These are phyloP conservation scores for Chouioia cunea DNA, from an alignment of 2,888 invertebrate genomes.

Conservation along the genomic window DNA sequence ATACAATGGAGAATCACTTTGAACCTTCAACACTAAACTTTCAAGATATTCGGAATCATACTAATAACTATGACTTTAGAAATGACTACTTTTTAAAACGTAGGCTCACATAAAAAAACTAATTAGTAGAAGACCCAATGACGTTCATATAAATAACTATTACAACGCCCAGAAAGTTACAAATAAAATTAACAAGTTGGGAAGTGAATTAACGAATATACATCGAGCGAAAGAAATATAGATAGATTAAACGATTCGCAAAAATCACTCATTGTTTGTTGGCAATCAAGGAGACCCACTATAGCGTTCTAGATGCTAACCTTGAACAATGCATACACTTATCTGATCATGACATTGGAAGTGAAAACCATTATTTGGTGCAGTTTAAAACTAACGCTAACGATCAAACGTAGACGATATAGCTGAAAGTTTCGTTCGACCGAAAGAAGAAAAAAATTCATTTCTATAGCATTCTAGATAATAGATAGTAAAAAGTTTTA, in stretches of 20 bases:
- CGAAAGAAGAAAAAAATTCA: not conserved
- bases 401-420: conserved; percentile 3
- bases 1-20: too few species aligned
- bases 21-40: too few species aligned
- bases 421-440: conserved; percentile 14
- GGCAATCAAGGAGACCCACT: conserved; percentile 18
- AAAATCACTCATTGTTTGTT: conserved; percentile 14
- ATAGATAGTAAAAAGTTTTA: not conserved
- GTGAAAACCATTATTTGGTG: conserved; percentile 33
- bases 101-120: too few species aligned
- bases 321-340: conserved; percentile 33
- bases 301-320: conserved; percentile 5
- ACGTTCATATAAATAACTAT: too few species aligned
- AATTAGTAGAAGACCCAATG: too few species aligned
- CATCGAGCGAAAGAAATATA: too few species aligned
- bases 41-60: too few species aligned
- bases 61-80: too few species aligned
- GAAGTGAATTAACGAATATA: too few species aligned
- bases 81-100: too few species aligned
- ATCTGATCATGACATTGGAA: conserved; percentile 35
- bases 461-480: not conserved
- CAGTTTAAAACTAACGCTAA: not conserved
- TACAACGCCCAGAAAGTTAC: too few species aligned
- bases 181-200: too few species aligned
- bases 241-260: not conserved